phyloP scores from a whole-genome alignment of 2,113 vertebrate genomes.

The Chaetodon auriga region DNA sequence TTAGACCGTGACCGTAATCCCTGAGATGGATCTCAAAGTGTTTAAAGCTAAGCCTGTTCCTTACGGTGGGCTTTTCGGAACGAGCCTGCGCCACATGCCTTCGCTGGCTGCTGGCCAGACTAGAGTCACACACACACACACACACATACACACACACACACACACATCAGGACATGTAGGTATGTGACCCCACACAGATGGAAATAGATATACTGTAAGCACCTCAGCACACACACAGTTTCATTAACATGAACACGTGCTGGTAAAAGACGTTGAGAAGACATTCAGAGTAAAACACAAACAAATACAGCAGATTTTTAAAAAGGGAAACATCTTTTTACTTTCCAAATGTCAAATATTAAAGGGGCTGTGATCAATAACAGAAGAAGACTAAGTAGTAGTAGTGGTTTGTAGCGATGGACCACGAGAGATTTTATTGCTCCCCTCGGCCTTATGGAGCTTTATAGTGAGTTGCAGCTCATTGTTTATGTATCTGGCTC shows the following conservation, averaged over 20 bases:
- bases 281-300: too few relatives aligned
- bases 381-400: too few relatives aligned
- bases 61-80: slow-evolving; percentile 36
- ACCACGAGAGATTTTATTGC: too few relatives aligned
- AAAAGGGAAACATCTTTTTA: too few relatives aligned
- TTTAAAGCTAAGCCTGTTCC: slow-evolving; percentile 41
- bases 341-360: neutral
- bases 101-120: slow-evolving; percentile 25
- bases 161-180: neutral
- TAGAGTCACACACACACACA: slow-evolving; percentile 16
- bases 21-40: slow-evolving; percentile 37
- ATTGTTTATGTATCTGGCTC: too few relatives aligned
- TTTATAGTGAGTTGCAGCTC: too few relatives aligned
- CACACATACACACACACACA: slow-evolving; percentile 17
- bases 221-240: neutral
- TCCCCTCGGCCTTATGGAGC: too few relatives aligned
- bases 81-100: slow-evolving; percentile 18
- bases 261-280: neutral
- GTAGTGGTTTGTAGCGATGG: too few relatives aligned
- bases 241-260: neutral
- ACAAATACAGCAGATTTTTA: too few relatives aligned
- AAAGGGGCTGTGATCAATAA: neutral
- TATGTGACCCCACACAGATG: slow-evolving; percentile 6
- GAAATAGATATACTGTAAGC: slow-evolving; percentile 11
- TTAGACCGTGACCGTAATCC: slow-evolving; percentile 35